phyloP scores from a whole-genome alignment of 2,113 vertebrate genomes.

The Mustelus asterias region DNA sequence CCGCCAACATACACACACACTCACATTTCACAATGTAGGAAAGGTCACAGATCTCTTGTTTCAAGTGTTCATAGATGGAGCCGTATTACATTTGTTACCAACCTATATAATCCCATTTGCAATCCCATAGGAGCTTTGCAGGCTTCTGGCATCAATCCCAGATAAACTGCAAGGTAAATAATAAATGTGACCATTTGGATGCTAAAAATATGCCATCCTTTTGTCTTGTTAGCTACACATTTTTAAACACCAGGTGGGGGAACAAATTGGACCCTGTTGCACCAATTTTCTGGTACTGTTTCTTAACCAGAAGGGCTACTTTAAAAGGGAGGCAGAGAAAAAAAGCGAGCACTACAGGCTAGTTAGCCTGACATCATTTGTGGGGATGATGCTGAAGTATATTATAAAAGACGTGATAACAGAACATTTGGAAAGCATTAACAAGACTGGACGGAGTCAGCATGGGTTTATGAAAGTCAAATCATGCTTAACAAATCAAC shows the following conservation, averaged over 20 bases:
- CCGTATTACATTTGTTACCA: not conserved
- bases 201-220: slow-evolving; percentile 14
- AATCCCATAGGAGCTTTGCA: not conserved
- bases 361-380: too few relatives aligned
- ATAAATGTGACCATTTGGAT: slow-evolving; percentile 31
- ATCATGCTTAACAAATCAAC: too few relatives aligned
- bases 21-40: not conserved
- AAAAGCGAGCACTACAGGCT: too few relatives aligned
- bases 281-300: not conserved
- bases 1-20: not conserved
- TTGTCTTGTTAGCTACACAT: not conserved
- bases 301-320: not conserved
- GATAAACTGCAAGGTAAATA: slow-evolving; percentile 23
- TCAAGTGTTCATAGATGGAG: slow-evolving; percentile 20
- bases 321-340: too few relatives aligned
- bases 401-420: too few relatives aligned
- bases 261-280: not conserved
- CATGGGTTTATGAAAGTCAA: too few relatives aligned
- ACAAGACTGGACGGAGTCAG: too few relatives aligned
- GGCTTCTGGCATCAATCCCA: not conserved
- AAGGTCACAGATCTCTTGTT: slow-evolving; percentile 11
- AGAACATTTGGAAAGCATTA: too few relatives aligned
- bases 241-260: not conserved
- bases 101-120: slow-evolving; percentile 6
- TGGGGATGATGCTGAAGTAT: too few relatives aligned